Percentiles rank a stretch among this genome's conserved stretches.
Conservation (phyloP, 2,113 vertebrate genomes). For the Eubucco bourcierii region DNA sequence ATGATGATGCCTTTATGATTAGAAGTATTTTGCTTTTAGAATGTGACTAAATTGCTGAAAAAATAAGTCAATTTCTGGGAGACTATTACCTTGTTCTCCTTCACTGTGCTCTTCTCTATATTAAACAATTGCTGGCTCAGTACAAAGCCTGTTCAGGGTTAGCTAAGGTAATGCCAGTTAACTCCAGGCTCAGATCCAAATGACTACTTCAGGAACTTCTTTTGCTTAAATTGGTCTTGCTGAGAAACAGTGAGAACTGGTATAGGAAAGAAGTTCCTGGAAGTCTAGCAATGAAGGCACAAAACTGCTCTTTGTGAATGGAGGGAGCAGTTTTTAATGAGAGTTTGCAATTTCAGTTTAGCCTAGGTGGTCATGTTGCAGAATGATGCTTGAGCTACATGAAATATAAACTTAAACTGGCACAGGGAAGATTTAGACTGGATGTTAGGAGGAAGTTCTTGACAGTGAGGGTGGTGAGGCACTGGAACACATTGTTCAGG, state of each 20-base stretch:
- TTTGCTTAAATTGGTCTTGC: not conserved
- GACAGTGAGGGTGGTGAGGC: too few relatives aligned
- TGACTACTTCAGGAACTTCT: constrained; percentile 20
- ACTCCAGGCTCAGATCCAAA: constrained; percentile 35
- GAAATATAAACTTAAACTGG: too few relatives aligned
- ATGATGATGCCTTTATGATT: not conserved
- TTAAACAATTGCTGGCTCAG: not conserved
- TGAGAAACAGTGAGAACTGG: not conserved
- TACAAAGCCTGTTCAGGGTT: constrained; percentile 3
- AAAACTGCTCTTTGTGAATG: not conserved
- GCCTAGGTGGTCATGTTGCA: not conserved
- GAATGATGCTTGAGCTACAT: not conserved
- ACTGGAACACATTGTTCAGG: too few relatives aligned
- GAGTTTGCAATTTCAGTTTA: not conserved
- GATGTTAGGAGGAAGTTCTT: too few relatives aligned
- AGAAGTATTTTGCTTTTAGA: not conserved
- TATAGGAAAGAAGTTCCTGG: not conserved
- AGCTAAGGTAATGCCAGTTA: constrained; percentile 4
- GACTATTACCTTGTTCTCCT: not conserved
- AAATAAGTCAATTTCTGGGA: not conserved
- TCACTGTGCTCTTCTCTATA: not conserved
- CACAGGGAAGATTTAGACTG: too few relatives aligned
- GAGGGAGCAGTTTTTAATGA: not conserved
- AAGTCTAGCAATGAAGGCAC: not conserved
- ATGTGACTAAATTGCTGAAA: not conserved